Percentiles rank a stretch among this genome's conserved stretches.
These are phyloP conservation scores for Hypsopygia costalis DNA, from an alignment of 2,888 invertebrate genomes.

Conservation along the genomic window DNA sequence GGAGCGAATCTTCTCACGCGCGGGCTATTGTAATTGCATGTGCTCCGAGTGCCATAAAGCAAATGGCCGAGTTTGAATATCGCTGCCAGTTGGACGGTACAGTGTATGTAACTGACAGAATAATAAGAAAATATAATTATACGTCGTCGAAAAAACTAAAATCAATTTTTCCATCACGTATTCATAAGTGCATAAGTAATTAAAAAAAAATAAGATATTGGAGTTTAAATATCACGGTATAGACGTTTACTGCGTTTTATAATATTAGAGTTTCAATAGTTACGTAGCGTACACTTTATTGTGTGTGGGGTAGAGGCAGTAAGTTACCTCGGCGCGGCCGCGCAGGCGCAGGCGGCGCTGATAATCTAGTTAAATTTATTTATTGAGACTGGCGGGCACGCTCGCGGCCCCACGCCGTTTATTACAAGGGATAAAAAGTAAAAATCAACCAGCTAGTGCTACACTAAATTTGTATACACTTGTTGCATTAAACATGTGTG, in stretches of 20 bases:
- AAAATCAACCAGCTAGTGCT: too few species aligned
- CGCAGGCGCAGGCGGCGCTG: slow-evolving; percentile 36
- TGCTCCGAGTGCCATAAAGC: slow-evolving; percentile 40
- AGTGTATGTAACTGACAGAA: slow-evolving; percentile 25
- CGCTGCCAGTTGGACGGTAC: slow-evolving; percentile 22
- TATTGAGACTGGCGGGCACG: slow-evolving; percentile 36
- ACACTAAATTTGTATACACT: too few species aligned
- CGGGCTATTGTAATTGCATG: slow-evolving; percentile 47
- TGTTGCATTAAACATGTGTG: too few species aligned
- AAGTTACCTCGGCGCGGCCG: slow-evolving; percentile 21
- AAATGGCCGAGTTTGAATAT: slow-evolving; percentile 41
- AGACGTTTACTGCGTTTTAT: too few species aligned
- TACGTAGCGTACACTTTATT: too few species aligned
- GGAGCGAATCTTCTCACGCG: slow-evolving; percentile 43
- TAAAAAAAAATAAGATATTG: too few species aligned
- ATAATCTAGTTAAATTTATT: slow-evolving; percentile 70
- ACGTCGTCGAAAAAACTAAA: too few species aligned
- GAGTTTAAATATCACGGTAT: too few species aligned
- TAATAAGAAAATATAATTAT: slow-evolving; percentile 2
- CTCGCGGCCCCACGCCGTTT: slow-evolving; percentile 31
- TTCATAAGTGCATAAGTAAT: too few species aligned
- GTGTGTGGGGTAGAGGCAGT: too few species aligned
- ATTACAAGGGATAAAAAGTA: slow-evolving; percentile 20
- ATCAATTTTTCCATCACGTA: too few species aligned
- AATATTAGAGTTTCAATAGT: too few species aligned